phyloP scores from a whole-genome alignment of 2,797 vertebrate genomes.

The Emydoidea blandingii region DNA sequence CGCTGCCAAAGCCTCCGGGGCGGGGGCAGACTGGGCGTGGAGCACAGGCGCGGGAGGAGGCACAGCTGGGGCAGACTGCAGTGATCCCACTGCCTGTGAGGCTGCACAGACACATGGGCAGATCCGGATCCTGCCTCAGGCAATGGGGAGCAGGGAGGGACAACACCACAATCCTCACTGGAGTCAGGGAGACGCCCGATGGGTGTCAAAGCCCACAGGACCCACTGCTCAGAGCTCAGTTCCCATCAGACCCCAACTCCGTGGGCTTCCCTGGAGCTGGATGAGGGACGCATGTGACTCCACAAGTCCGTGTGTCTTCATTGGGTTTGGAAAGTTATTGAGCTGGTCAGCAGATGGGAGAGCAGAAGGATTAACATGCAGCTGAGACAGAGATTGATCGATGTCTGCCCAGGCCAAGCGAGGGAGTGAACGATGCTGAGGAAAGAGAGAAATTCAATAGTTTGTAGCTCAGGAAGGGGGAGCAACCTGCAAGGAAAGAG shows the following conservation, averaged over 20 bases:
- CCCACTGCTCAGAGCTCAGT: too few relatives aligned
- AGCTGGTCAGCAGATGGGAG: too few relatives aligned
- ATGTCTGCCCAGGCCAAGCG: neutral
- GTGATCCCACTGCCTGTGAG: neutral
- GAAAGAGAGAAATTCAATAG: neutral
- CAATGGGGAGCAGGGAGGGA: neutral
- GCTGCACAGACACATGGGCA: neutral
- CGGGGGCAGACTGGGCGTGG: neutral
- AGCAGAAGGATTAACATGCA: neutral
- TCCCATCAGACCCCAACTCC: neutral
- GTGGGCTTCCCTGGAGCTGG: too few relatives aligned
- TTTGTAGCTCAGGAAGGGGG: neutral
- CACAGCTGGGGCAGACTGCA: neutral
- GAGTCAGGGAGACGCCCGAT: neutral
- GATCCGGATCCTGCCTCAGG: neutral
- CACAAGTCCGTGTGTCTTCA: neutral
- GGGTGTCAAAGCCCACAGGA: neutral
- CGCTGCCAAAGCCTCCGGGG: rapidly evolving
- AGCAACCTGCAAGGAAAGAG: neutral
- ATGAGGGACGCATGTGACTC: neutral
- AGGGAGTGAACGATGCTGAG: neutral
- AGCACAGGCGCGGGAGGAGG: neutral
- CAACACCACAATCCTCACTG: neutral
- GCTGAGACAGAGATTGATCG: neutral
- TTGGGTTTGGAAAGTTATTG: neutral